Evolutionary conservation across 2,797 vertebrate genomes (phyloP).

Genomic region (Cossypha heuglini): DNA sequence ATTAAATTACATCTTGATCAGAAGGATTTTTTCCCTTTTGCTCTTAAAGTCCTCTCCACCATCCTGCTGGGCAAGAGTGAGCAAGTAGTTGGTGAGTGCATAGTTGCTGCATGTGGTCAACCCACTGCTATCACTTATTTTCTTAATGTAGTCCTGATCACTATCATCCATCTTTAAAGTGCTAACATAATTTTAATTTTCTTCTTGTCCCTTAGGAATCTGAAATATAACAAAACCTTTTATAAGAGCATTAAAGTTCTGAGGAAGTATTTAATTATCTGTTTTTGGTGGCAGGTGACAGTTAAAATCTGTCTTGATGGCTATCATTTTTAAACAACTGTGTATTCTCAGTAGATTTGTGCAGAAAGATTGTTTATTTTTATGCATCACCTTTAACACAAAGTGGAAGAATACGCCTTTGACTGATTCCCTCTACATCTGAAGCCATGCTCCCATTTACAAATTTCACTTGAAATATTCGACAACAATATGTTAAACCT

Average conservation of each 20-base stretch:
- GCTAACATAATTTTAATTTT: neutral
- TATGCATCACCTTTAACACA: neutral
- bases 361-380: neutral
- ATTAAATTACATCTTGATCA: neutral
- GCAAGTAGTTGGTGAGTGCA: accelerated
- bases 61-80: neutral
- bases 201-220: neutral
- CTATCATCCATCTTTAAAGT: neutral
- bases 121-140: neutral
- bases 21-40: neutral
- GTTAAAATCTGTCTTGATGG: neutral
- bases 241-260: neutral
- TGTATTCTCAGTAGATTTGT: neutral
- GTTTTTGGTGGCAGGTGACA: neutral
- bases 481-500: neutral
- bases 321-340: neutral
- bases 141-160: neutral
- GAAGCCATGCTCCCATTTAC: neutral
- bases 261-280: neutral
- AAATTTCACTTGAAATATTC: neutral
- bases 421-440: neutral
- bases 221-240: neutral
- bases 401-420: neutral
- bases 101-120: neutral
- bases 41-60: accelerated